phyloP scores from a whole-genome alignment of 2,888 invertebrate species.

The Crocallis elinguaria region DNA sequence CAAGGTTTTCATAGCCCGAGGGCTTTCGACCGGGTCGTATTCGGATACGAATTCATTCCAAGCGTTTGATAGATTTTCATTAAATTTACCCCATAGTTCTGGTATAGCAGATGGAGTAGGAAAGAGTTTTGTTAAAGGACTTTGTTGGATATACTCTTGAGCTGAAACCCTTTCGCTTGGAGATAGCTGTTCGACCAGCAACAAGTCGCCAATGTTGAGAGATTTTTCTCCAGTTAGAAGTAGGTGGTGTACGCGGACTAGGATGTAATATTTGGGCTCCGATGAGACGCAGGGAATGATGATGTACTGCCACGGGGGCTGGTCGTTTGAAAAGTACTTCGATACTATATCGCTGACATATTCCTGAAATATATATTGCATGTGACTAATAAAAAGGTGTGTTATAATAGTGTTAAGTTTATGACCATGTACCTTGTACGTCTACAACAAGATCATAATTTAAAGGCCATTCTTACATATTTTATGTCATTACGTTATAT shows the following conservation, averaged over 20 bases:
- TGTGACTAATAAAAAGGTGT: neutral
- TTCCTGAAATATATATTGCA: conserved; percentile 81
- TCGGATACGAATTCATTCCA: conserved; percentile 93
- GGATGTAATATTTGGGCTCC: conserved; percentile 87
- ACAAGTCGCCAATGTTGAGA: conserved; percentile 89
- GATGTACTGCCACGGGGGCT: conserved; percentile 93
- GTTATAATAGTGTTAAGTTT: too few species aligned
- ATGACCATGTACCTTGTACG: too few species aligned
- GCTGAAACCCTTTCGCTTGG: conserved; percentile 64
- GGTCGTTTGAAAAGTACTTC: conserved; percentile 89
- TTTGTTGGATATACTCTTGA: conserved; percentile 60
- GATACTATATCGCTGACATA: conserved; percentile 91
- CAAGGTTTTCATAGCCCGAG: conserved; percentile 85
- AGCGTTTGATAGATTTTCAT: conserved; percentile 88
- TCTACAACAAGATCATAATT: too few species aligned
- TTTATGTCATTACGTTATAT: too few species aligned
- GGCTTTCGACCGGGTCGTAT: conserved; percentile 91
- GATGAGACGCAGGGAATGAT: conserved; percentile 86
- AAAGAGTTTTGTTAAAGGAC: conserved; percentile 83
- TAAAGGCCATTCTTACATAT: too few species aligned
- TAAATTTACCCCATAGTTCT: conserved; percentile 87
- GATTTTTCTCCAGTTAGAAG: conserved; percentile 88
- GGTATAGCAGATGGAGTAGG: conserved; percentile 87
- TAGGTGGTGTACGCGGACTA: conserved; percentile 91
- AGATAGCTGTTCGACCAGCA: conserved; percentile 84